These are phyloP conservation scores for Neostethus bicornis DNA, from an alignment of 2,797 vertebrate genomes.

Conservation along the genomic window DNA sequence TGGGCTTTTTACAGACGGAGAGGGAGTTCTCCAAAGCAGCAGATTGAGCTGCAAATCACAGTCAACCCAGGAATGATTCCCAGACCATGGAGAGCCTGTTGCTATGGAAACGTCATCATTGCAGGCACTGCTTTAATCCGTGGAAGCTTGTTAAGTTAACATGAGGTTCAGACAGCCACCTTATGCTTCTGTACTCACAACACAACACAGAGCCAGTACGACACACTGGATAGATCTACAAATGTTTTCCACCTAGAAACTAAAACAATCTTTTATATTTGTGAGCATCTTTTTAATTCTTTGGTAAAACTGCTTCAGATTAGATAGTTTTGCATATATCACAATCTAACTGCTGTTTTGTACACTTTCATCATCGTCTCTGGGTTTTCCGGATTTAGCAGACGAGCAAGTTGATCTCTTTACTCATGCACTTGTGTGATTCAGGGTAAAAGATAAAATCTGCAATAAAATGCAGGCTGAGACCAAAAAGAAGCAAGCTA, in stretches of 20 bases:
- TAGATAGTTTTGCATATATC: background rate
- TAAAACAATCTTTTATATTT: conserved; percentile 45
- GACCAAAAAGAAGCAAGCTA: conserved; percentile 19
- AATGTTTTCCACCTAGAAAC: conserved; percentile 52
- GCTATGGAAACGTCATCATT: conserved; percentile 84
- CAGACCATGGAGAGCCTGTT: conserved; percentile 77
- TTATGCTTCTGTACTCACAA: conserved; percentile 72
- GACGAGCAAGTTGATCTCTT: conserved; percentile 23
- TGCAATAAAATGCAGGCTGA: conserved; percentile 1
- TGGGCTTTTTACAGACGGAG: conserved; percentile 32
- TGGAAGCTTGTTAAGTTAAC: conserved; percentile 80
- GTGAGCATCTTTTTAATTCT: conserved; percentile 19
- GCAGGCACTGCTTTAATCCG: conserved; percentile 78
- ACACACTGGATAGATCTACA: conserved; percentile 61
- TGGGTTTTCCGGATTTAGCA: background rate
- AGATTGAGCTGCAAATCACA: conserved; percentile 77
- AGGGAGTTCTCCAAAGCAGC: conserved; percentile 62
- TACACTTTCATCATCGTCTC: conserved; percentile 16
- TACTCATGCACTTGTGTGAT: conserved; percentile 27
- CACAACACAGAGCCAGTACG: conserved; percentile 62
- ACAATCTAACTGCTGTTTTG: background rate
- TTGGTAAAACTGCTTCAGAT: conserved; percentile 5
- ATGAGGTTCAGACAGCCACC: conserved; percentile 76
- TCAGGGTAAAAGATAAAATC: conserved; percentile 26
- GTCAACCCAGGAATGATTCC: conserved; percentile 77